phyloP scores from a whole-genome alignment of 2,113 vertebrate genomes.

The Chloebia gouldiae region DNA sequence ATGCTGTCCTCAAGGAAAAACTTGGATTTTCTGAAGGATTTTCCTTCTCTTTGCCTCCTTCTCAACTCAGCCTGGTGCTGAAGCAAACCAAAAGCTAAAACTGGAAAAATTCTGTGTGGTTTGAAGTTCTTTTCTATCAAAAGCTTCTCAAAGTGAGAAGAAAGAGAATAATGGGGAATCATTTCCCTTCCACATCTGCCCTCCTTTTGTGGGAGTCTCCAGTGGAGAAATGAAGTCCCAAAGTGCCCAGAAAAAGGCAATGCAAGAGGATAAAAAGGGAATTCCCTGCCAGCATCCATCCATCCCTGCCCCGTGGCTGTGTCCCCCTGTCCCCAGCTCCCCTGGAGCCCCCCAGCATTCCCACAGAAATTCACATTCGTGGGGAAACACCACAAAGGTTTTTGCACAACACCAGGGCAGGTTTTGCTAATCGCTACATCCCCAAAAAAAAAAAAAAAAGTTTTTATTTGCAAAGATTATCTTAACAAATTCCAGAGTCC shows the following conservation, averaged over 20 bases:
- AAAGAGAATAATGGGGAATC: neutral
- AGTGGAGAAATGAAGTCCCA: neutral
- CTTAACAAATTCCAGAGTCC: neutral
- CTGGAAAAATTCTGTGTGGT: neutral
- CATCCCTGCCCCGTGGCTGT: no score
- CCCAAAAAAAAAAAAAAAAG: no score
- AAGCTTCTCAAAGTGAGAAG: neutral
- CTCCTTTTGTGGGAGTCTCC: neutral
- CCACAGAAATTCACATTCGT: accelerated
- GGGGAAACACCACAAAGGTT: neutral
- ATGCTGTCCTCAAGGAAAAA: neutral
- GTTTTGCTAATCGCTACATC: neutral
- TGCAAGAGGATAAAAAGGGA: neutral
- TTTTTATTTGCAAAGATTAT: neutral
- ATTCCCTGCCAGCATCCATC: neutral
- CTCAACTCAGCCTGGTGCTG: neutral
- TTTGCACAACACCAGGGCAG: neutral
- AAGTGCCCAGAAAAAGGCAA: neutral
- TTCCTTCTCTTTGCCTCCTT: neutral
- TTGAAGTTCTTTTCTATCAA: neutral
- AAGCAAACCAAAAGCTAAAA: neutral
- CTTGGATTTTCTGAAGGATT: neutral
- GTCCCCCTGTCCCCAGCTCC: neutral
- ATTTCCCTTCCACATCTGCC: accelerated
- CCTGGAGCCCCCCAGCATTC: neutral